Evolutionary conservation across 2,888 invertebrate genomes (phyloP).

Genomic region (Dorcus parallelipipedus): DNA sequence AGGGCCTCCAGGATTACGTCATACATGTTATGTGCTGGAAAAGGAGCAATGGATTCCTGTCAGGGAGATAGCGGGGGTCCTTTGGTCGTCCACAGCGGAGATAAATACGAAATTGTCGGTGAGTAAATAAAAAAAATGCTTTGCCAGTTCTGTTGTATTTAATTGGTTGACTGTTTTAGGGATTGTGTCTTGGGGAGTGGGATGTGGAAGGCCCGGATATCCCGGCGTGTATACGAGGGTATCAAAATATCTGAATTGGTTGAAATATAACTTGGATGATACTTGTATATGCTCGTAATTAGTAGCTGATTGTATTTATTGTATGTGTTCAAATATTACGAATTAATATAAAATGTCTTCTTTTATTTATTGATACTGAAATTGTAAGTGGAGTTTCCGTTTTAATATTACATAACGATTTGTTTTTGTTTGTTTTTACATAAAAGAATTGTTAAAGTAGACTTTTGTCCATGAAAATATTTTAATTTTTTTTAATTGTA

Average conservation of each 20-base stretch:
- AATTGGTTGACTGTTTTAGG: conserved; percentile 51
- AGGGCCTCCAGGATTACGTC: conserved; percentile 76
- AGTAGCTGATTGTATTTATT: background rate
- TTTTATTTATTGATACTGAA: no score
- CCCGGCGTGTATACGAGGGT: conserved; percentile 75
- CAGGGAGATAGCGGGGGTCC: conserved; percentile 90
- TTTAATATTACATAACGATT: no score
- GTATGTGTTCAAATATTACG: no score
- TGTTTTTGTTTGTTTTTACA: no score
- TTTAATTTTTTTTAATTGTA: no score
- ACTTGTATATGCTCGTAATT: conserved; percentile 63
- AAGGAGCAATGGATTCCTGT: conserved; percentile 78
- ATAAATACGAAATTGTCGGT: conserved; percentile 79
- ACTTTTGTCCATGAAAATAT: no score
- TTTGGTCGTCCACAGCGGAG: conserved; percentile 68
- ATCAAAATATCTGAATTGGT: conserved; percentile 69
- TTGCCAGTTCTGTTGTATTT: background rate
- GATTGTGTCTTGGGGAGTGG: conserved; percentile 84
- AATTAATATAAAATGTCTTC: no score
- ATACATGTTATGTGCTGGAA: conserved; percentile 84
- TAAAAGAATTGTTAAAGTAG: no score
- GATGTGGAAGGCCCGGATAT: conserved; percentile 70
- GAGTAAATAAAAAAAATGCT: conserved; percentile 31
- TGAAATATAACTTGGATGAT: conserved; percentile 69
- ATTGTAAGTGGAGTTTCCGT: no score